Conservation (phyloP, 1,140 invertebrate species). For the Rhizoglyphus robini region DNA sequence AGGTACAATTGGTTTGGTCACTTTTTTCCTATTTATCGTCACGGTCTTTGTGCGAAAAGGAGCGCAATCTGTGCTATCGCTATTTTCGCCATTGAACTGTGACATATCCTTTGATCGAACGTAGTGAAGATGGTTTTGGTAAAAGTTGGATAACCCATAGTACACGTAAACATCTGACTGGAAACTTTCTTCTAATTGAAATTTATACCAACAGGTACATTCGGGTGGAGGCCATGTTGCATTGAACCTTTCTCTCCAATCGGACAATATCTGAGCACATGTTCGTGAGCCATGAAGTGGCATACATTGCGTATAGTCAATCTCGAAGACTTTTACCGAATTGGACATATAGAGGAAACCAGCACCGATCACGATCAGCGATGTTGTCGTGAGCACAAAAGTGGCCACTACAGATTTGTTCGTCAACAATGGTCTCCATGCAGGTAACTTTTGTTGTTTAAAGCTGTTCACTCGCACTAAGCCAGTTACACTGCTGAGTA, state of each 20-base stretch:
- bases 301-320: constrained; percentile 21
- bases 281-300: constrained; percentile 10
- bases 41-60: constrained; percentile 25
- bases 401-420: constrained; percentile 90
- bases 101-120: constrained; percentile 92
- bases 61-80: constrained; percentile 32
- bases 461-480: constrained; percentile 70
- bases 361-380: constrained; percentile 91
- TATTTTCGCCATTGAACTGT: constrained; percentile 60
- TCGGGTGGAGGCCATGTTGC: background rate
- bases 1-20: constrained; percentile 56
- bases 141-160: constrained; percentile 93
- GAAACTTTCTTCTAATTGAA: constrained; percentile 12
- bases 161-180: constrained; percentile 78
- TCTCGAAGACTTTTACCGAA: constrained; percentile 5
- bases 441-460: constrained; percentile 90
- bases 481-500: no score
- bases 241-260: background rate
- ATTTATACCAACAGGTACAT: constrained; percentile 20
- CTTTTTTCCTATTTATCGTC: constrained; percentile 1
- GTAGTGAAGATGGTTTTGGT: constrained; percentile 96
- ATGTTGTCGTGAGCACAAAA: constrained; percentile 90
- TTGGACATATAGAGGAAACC: constrained; percentile 77
- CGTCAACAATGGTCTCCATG: constrained; percentile 98
- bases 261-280: constrained; percentile 22